Conservation (phyloP, 2,113 vertebrate genomes). For the Laticauda colubrina region DNA sequence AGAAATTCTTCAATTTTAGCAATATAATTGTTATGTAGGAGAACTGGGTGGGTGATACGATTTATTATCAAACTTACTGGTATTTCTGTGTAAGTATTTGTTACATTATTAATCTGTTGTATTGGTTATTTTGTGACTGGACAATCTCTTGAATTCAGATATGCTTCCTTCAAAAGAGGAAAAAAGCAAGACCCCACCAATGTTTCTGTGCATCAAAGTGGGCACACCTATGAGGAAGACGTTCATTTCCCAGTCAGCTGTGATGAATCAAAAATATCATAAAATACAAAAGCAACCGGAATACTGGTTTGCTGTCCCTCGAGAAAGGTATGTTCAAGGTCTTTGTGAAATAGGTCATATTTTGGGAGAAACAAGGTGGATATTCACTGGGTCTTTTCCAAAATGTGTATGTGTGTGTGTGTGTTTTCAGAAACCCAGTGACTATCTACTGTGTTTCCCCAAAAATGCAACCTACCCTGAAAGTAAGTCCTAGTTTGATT, state of each 20-base stretch:
- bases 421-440: background rate
- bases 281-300: constrained; percentile 84
- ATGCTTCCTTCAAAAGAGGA: constrained; percentile 93
- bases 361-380: too few relatives aligned
- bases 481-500: too few relatives aligned
- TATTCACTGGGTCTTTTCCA: background rate
- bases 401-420: background rate
- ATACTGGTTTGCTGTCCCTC: constrained; percentile 98
- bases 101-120: background rate
- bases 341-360: background rate
- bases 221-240: constrained; percentile 98
- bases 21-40: background rate
- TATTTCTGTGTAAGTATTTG: background rate
- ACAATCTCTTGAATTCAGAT: constrained; percentile 70
- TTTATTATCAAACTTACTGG: background rate
- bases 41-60: background rate
- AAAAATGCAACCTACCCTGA: too few relatives aligned
- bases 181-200: constrained; percentile 94
- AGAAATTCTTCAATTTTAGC: background rate
- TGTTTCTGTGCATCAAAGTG: constrained; percentile 98
- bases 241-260: constrained; percentile 79
- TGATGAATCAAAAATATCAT: constrained; percentile 78
- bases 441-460: too few relatives aligned
- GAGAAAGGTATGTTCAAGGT: constrained; percentile 81
- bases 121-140: constrained; percentile 7